These are phyloP conservation scores for Suillia variegata DNA, from an alignment of 2,888 invertebrate species.

Conservation along the genomic window DNA sequence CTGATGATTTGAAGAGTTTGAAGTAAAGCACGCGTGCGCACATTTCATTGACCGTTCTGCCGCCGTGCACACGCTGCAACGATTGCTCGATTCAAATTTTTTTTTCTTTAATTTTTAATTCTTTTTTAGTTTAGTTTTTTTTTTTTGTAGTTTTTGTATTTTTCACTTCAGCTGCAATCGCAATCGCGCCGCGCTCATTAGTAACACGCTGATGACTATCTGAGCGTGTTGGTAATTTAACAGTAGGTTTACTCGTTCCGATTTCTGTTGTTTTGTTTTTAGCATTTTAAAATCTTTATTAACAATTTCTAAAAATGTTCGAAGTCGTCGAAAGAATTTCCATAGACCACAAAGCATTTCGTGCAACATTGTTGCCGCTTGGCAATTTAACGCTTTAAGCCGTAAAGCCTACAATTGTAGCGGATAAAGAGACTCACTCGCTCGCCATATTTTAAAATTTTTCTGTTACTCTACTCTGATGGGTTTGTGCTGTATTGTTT, in stretches of 20 bases:
- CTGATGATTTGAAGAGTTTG: neutral
- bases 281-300: slow-evolving; percentile 11
- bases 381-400: too few species aligned
- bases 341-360: neutral
- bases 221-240: slow-evolving; percentile 19
- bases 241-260: neutral
- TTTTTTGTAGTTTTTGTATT: slow-evolving; percentile 4
- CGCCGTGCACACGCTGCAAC: slow-evolving; percentile 34
- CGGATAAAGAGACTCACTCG: too few species aligned
- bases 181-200: slow-evolving; percentile 28
- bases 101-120: too few species aligned
- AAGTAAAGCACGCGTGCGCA: slow-evolving; percentile 13
- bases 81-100: slow-evolving; percentile 1
- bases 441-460: too few species aligned
- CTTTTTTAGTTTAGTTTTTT: too few species aligned
- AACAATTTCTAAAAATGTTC: neutral
- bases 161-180: slow-evolving; percentile 36
- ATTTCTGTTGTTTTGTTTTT: slow-evolving; percentile 3
- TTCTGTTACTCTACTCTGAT: too few species aligned
- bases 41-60: slow-evolving; percentile 21
- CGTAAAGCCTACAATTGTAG: too few species aligned
- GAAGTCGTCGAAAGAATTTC: neutral
- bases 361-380: too few species aligned
- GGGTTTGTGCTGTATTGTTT: too few species aligned
- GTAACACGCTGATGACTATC: slow-evolving; percentile 18